These are phyloP conservation scores for Terebella lapidaria DNA, from an alignment of 2,888 invertebrate genomes.

Conservation along the genomic window DNA sequence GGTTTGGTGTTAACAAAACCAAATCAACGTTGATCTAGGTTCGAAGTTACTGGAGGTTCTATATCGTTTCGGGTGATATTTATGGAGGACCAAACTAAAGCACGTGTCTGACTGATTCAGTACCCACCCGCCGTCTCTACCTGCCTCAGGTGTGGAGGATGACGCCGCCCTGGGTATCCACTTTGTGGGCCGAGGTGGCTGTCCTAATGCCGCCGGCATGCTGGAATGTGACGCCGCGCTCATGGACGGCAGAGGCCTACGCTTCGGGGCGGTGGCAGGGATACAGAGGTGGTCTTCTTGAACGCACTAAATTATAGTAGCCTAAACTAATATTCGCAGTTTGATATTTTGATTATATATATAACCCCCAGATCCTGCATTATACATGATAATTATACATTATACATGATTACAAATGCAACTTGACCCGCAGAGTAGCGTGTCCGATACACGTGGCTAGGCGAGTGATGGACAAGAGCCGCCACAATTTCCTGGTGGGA, in stretches of 20 bases:
- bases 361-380: no score
- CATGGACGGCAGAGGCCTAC: slow-evolving; percentile 29
- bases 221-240: slow-evolving; percentile 34
- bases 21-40: not conserved
- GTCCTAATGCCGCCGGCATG: slow-evolving; percentile 28
- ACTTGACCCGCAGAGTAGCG: no score
- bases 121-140: no score
- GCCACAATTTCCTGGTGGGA: slow-evolving; percentile 32
- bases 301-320: not conserved
- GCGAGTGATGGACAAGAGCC: slow-evolving; percentile 28
- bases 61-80: not conserved
- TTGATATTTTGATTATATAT: no score
- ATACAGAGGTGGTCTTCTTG: slow-evolving; percentile 23
- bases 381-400: no score
- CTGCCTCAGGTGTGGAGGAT: slow-evolving; percentile 13
- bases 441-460: slow-evolving; percentile 32
- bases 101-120: not conserved
- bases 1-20: not conserved
- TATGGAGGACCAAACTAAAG: not conserved
- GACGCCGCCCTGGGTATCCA: slow-evolving; percentile 7
- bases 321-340: not conserved
- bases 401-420: no score
- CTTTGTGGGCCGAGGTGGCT: slow-evolving; percentile 30
- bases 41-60: not conserved
- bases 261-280: slow-evolving; percentile 33